A percentile compares a stretch with the other conserved stretches of the same genome.
Evolutionary conservation across 2,797 vertebrate species (phyloP).

Genomic region (Xyrichtys novacula): DNA sequence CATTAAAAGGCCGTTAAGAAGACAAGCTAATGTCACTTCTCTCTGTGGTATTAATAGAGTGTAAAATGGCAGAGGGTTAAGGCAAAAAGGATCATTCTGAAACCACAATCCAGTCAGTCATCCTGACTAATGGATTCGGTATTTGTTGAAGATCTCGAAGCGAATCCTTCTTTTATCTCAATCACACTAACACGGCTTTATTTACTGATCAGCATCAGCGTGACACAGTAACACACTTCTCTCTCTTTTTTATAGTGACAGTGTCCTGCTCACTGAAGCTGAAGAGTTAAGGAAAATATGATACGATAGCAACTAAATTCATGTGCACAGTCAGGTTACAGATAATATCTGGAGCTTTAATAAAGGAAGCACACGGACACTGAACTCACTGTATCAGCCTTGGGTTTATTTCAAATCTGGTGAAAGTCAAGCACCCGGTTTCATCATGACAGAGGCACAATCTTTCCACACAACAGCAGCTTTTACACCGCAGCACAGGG

Average conservation of each 20-base stretch:
- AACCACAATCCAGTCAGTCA: slow-evolving; percentile 69
- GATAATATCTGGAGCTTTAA: neutral
- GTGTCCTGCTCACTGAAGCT: slow-evolving; percentile 31
- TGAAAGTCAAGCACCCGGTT: slow-evolving; percentile 62
- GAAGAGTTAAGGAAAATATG: no score
- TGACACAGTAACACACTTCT: slow-evolving; percentile 37
- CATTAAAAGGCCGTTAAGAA: slow-evolving; percentile 86
- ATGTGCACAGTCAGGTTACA: slow-evolving; percentile 14
- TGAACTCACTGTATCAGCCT: slow-evolving; percentile 28
- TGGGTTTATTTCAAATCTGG: slow-evolving; percentile 77
- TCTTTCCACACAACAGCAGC: slow-evolving; percentile 45
- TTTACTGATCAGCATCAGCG: slow-evolving; percentile 35
- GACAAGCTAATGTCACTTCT: slow-evolving; percentile 83
- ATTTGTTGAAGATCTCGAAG: slow-evolving; percentile 53
- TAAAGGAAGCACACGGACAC: slow-evolving; percentile 39
- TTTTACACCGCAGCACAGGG: slow-evolving; percentile 28
- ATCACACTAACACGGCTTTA: slow-evolving; percentile 37
- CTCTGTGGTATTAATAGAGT: slow-evolving; percentile 82
- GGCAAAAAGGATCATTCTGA: slow-evolving; percentile 75
- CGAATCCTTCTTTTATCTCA: slow-evolving; percentile 27
- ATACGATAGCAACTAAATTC: no score
- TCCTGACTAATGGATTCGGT: slow-evolving; percentile 68
- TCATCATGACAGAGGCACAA: slow-evolving; percentile 50
- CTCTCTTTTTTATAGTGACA: slow-evolving; percentile 27
- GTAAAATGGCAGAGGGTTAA: slow-evolving; percentile 80